Conservation (phyloP, 2,797 vertebrate genomes). For the Phaenicophaeus curvirostris region DNA sequence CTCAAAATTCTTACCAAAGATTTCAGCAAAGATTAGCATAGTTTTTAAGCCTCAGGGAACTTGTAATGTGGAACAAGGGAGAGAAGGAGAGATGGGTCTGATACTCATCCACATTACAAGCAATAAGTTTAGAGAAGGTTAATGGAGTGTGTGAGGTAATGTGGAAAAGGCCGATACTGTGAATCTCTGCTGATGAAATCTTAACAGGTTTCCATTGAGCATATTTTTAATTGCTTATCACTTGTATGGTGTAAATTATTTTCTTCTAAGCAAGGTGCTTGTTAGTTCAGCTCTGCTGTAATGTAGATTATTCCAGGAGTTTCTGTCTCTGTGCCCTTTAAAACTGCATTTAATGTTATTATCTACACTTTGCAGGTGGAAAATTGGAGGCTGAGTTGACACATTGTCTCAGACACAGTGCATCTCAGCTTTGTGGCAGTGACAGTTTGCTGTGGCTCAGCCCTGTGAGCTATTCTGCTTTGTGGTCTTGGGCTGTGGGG, state of each 20-base stretch:
- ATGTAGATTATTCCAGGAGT: background rate
- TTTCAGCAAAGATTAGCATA: background rate
- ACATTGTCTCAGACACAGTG: background rate
- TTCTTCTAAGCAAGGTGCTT: background rate
- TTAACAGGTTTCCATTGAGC: background rate
- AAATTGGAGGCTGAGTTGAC: background rate
- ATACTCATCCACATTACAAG: background rate
- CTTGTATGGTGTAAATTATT: background rate
- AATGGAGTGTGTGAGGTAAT: background rate
- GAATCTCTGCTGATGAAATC: background rate
- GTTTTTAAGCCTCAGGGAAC: background rate
- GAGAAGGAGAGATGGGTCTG: background rate
- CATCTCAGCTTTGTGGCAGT: background rate
- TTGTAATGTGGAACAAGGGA: background rate
- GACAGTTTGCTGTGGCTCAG: background rate
- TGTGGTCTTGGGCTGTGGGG: background rate
- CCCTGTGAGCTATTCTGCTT: background rate
- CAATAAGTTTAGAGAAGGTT: background rate
- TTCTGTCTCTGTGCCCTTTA: background rate
- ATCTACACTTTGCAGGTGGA: background rate
- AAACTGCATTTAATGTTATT: background rate
- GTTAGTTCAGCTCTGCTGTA: background rate
- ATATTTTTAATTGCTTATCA: background rate
- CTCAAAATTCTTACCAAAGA: background rate
- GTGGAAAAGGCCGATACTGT: background rate